Evolutionary conservation across 2,113 vertebrate genomes (phyloP).

Genomic region (Fukomys damarensis): DNA sequence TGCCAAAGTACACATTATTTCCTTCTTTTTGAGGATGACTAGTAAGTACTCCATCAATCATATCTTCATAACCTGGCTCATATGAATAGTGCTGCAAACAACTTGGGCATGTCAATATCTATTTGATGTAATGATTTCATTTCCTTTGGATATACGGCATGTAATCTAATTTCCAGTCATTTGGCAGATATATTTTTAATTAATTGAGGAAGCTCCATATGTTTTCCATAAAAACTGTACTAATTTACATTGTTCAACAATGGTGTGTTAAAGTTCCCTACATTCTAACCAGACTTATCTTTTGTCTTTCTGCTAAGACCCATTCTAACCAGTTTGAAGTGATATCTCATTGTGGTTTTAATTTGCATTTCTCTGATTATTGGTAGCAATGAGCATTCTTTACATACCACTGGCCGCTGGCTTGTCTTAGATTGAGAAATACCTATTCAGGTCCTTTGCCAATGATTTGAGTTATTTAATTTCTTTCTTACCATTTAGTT

Average conservation of each 20-base stretch:
- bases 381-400: neutral
- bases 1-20: neutral
- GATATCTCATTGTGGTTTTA: neutral
- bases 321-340: neutral
- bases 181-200: neutral
- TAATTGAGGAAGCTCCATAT: neutral
- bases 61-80: neutral
- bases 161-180: neutral
- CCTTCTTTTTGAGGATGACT: neutral
- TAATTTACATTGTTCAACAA: neutral
- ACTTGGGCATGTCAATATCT: neutral
- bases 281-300: neutral
- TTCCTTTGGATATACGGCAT: neutral
- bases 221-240: neutral
- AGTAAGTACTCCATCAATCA: neutral
- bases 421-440: neutral
- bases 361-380: neutral
- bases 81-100: neutral
- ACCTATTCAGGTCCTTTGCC: neutral
- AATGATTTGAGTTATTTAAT: neutral
- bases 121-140: neutral
- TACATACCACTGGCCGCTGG: neutral
- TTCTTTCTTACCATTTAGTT: neutral
- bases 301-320: neutral
- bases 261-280: neutral